Percentiles rank a stretch among this genome's conserved stretches.
Evolutionary conservation across 2,113 vertebrate genomes (phyloP).

Genomic region (Odocoileus virginianus): DNA sequence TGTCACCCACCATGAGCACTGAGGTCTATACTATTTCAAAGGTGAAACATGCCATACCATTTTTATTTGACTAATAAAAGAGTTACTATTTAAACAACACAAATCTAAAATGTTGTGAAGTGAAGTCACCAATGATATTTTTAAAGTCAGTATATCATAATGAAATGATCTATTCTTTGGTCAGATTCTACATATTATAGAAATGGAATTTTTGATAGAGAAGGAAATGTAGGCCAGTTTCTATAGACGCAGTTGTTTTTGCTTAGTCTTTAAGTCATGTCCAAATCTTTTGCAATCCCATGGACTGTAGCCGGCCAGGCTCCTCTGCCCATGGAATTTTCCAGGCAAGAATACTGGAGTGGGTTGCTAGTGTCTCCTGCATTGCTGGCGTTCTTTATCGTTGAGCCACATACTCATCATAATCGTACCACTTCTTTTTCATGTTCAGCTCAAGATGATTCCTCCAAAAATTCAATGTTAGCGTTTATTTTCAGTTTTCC

Average conservation of each 20-base stretch:
- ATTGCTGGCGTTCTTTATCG: not conserved
- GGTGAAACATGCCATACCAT: not conserved
- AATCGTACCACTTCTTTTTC: not conserved
- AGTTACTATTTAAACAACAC: not conserved
- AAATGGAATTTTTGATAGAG: not conserved
- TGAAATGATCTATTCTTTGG: not conserved
- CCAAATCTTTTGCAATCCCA: not conserved
- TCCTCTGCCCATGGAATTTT: not conserved
- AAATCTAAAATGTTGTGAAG: not conserved
- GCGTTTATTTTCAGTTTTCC: not conserved
- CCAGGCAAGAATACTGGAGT: not conserved
- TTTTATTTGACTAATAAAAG: not conserved
- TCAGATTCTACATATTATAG: not conserved
- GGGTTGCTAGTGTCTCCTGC: not conserved
- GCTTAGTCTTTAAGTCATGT: not conserved
- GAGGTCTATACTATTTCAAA: not conserved
- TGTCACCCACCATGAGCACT: not conserved
- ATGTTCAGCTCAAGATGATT: not conserved
- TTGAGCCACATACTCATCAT: not conserved
- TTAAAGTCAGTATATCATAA: not conserved
- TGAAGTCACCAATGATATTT: not conserved
- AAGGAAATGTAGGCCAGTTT: not conserved
- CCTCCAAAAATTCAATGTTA: not conserved
- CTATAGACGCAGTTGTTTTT: not conserved
- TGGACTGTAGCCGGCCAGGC: not conserved